These are phyloP conservation scores for Cephalophus harveyi DNA, from an alignment of 2,113 vertebrate genomes.

Conservation along the genomic window DNA sequence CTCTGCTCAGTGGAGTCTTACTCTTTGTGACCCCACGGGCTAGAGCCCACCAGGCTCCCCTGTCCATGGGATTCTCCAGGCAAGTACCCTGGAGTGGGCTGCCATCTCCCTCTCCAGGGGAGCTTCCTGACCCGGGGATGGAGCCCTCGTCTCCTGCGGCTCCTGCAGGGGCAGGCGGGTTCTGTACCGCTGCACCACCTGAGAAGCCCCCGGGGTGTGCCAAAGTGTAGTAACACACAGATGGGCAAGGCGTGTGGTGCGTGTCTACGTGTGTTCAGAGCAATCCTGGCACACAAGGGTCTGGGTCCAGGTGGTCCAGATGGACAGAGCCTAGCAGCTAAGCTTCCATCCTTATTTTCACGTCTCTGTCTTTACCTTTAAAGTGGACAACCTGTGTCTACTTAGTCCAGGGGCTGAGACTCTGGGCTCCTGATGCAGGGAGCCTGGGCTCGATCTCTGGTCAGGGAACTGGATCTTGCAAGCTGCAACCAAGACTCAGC, in stretches of 20 bases:
- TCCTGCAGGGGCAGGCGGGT: neutral
- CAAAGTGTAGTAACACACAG: rapidly evolving
- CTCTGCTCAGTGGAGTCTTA: neutral
- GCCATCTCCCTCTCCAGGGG: neutral
- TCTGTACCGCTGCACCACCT: neutral
- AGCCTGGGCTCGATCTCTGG: neutral
- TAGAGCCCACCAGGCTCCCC: neutral
- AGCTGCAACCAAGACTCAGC: neutral
- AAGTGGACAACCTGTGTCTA: too few species aligned
- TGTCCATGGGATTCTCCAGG: neutral
- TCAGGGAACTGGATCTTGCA: neutral
- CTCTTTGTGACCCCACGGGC: neutral
- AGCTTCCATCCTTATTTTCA: neutral
- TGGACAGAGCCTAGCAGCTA: rapidly evolving
- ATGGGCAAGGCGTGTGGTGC: rapidly evolving
- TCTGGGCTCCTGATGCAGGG: neutral
- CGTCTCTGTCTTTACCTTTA: neutral
- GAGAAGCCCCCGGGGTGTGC: neutral
- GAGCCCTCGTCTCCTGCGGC: neutral
- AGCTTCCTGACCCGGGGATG: neutral
- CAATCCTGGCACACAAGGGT: rapidly evolving
- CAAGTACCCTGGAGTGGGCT: neutral
- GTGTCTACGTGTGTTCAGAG: rapidly evolving
- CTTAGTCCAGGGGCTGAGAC: neutral
- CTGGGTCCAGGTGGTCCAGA: neutral